A percentile compares a stretch with the other conserved stretches of the same genome.
Evolutionary conservation across 2,797 vertebrate species (phyloP).

Genomic region (Poeciliopsis gracilis): DNA sequence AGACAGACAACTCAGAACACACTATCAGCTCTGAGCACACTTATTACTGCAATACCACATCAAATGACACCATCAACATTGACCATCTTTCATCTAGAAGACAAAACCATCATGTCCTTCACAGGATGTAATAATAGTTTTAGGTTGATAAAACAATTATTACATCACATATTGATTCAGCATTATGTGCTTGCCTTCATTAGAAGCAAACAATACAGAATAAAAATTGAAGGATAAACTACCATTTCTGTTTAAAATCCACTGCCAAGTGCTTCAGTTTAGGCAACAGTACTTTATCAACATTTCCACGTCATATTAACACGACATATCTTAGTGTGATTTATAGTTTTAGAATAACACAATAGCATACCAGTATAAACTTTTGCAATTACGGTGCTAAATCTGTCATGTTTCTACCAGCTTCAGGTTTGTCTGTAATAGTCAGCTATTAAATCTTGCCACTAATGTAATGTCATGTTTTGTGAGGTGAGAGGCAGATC

Average conservation of each 20-base stretch:
- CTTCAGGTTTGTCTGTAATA: too few species aligned
- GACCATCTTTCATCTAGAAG: neutral
- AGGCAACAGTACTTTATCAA: too few species aligned
- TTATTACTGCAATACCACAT: neutral
- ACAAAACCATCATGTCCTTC: neutral
- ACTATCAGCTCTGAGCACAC: neutral
- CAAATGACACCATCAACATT: neutral
- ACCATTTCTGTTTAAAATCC: neutral
- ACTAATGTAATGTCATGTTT: too few species aligned
- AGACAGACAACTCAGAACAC: neutral
- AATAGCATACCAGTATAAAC: too few species aligned
- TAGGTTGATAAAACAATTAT: neutral
- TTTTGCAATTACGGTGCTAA: too few species aligned
- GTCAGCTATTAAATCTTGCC: too few species aligned
- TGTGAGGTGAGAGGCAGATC: too few species aligned
- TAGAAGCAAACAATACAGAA: neutral
- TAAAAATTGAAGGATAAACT: neutral
- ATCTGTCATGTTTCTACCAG: too few species aligned
- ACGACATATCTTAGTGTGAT: too few species aligned
- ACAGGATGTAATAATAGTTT: neutral
- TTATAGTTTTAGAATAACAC: too few species aligned
- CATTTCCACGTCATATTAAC: too few species aligned
- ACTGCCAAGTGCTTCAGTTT: neutral
- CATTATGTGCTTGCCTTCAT: neutral
- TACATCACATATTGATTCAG: neutral